These are phyloP conservation scores for Artemia sinica DNA, from an alignment of 2,888 invertebrate genomes.

Conservation along the genomic window DNA sequence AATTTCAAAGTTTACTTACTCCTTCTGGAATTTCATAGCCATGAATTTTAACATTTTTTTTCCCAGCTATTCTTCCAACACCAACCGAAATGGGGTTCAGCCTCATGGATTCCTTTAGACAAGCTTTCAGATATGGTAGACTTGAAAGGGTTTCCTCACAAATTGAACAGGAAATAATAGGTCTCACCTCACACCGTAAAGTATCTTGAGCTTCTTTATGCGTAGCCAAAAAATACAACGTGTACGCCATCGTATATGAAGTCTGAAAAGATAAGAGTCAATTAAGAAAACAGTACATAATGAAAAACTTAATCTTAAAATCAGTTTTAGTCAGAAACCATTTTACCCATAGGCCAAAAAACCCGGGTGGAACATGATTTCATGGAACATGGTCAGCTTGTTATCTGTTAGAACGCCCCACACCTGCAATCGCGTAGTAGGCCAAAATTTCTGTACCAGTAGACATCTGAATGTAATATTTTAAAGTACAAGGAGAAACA, in stretches of 20 bases:
- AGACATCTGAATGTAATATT: too few relatives aligned
- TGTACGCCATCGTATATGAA: constrained; percentile 55
- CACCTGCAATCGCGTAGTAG: too few relatives aligned
- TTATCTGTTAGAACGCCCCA: too few relatives aligned
- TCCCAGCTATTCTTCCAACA: constrained; percentile 44
- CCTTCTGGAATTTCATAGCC: not conserved
- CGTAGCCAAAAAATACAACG: constrained; percentile 56
- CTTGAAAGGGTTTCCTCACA: constrained; percentile 41
- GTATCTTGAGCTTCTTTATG: constrained; percentile 49
- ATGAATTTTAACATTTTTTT: not conserved
- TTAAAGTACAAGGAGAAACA: too few relatives aligned
- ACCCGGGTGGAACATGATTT: not conserved
- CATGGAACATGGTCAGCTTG: constrained; percentile 8
- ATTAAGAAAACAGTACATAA: constrained; percentile 16
- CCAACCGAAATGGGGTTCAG: constrained; percentile 68
- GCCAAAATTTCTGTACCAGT: too few relatives aligned
- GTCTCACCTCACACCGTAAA: constrained; percentile 44
- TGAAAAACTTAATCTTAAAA: not conserved
- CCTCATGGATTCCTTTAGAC: constrained; percentile 64
- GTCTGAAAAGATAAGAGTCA: constrained; percentile 39
- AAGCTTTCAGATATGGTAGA: constrained; percentile 55
- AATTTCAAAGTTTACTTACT: not conserved
- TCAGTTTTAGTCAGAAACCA: not conserved
- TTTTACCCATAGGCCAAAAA: not conserved
- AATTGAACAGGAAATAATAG: constrained; percentile 38